These are phyloP conservation scores for Pseudocheirus occidentalis DNA, from an alignment of 2,797 vertebrate genomes.

Conservation along the genomic window DNA sequence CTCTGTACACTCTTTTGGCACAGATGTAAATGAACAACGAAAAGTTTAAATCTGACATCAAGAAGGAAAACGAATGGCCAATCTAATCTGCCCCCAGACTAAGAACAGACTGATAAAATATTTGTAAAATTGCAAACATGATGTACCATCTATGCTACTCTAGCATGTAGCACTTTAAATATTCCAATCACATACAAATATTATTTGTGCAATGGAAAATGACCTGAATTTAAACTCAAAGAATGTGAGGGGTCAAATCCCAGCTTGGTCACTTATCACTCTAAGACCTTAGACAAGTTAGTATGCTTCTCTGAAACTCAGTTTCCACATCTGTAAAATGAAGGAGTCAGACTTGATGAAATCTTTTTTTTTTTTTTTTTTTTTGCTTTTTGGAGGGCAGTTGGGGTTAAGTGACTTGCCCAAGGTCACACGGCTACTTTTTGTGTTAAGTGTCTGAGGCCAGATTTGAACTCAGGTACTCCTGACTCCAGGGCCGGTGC, in stretches of 20 bases:
- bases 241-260: background rate
- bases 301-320: background rate
- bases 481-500: no score
- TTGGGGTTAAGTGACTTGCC: no score
- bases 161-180: background rate
- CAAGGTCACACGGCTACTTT: no score
- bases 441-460: no score
- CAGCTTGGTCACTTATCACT: background rate
- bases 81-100: background rate
- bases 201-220: background rate
- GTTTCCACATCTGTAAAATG: background rate
- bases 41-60: slow-evolving; percentile 2
- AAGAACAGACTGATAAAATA: slow-evolving; percentile 14
- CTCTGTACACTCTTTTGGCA: slow-evolving; percentile 16
- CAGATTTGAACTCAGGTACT: no score
- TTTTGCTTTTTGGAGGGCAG: no score
- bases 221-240: background rate
- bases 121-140: slow-evolving; percentile 36
- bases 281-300: background rate
- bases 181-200: background rate
- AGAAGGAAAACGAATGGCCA: slow-evolving; percentile 21
- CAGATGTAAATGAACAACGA: slow-evolving; percentile 51
- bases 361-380: no score
- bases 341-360: background rate
- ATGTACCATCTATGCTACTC: background rate